These are phyloP conservation scores for Plecotus auritus DNA, from an alignment of 2,113 vertebrate species.

Conservation along the genomic window DNA sequence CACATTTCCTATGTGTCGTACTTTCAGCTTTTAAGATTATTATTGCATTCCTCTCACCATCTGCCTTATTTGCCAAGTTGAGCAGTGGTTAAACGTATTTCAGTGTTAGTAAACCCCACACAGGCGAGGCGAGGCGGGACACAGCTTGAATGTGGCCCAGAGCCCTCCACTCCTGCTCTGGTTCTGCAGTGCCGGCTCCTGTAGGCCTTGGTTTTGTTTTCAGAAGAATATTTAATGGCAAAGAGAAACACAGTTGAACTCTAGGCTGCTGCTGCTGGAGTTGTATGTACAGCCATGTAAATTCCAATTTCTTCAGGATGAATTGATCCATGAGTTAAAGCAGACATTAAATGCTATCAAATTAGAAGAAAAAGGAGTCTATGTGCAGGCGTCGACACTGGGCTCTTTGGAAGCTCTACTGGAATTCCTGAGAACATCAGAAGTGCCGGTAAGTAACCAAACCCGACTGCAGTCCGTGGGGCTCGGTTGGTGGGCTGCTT, in stretches of 20 bases:
- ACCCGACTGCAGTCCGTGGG: neutral
- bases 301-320: conserved; percentile 85
- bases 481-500: neutral
- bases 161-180: neutral
- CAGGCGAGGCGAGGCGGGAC: neutral
- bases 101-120: neutral
- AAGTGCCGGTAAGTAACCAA: conserved; percentile 89
- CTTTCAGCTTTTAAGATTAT: neutral
- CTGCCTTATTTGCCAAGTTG: neutral
- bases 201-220: neutral
- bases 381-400: conserved; percentile 97
- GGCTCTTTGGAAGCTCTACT: conserved; percentile 97
- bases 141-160: neutral
- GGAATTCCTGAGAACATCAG: conserved; percentile 95
- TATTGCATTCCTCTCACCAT: neutral
- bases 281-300: neutral
- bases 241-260: neutral
- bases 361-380: conserved; percentile 98
- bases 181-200: neutral
- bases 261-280: neutral
- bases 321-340: conserved; percentile 94
- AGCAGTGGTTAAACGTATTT: neutral
- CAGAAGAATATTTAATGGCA: neutral
- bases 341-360: conserved; percentile 97
- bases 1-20: neutral